phyloP scores from a whole-genome alignment of 2,113 vertebrate genomes.

The Syrmaticus mikado region DNA sequence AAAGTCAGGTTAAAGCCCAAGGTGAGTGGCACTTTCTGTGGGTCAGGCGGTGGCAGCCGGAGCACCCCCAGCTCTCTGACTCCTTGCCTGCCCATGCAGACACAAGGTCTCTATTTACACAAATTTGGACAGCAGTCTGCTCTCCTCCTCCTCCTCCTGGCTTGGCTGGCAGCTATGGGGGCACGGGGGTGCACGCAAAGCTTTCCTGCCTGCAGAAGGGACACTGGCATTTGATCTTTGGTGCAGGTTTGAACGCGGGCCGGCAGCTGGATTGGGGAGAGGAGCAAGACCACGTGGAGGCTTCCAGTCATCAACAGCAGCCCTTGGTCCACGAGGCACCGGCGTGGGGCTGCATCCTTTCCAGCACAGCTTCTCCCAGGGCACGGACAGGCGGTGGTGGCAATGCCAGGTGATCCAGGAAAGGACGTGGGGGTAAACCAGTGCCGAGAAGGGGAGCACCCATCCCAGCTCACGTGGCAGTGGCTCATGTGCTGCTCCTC shows the following conservation, averaged over 20 bases:
- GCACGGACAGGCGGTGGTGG: not conserved
- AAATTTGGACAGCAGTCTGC: constrained; percentile 4
- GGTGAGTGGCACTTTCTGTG: constrained; percentile 41
- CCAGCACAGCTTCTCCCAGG: not conserved
- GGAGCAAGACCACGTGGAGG: not conserved
- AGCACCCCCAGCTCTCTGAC: not conserved
- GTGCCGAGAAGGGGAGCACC: not conserved
- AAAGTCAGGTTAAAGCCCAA: constrained; percentile 43
- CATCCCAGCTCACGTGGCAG: not conserved
- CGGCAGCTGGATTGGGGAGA: not conserved
- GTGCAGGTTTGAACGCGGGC: constrained; percentile 68
- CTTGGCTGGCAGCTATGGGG: not conserved
- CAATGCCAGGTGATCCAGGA: not conserved
- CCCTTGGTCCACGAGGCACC: not conserved
- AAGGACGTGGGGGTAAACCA: not conserved
- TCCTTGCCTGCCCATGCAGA: accelerated
- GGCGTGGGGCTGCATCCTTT: not conserved
- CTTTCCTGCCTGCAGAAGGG: not conserved
- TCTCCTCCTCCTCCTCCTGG: not conserved
- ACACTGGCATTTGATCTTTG: constrained; percentile 79
- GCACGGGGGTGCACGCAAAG: not conserved
- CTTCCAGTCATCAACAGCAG: not conserved
- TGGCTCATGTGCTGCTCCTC: not conserved
- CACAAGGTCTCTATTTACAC: constrained; percentile 26
- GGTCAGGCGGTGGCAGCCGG: not conserved